Evolutionary conservation across 1,140 invertebrate species (phyloP).

Genomic region (Cotesia glomerata): DNA sequence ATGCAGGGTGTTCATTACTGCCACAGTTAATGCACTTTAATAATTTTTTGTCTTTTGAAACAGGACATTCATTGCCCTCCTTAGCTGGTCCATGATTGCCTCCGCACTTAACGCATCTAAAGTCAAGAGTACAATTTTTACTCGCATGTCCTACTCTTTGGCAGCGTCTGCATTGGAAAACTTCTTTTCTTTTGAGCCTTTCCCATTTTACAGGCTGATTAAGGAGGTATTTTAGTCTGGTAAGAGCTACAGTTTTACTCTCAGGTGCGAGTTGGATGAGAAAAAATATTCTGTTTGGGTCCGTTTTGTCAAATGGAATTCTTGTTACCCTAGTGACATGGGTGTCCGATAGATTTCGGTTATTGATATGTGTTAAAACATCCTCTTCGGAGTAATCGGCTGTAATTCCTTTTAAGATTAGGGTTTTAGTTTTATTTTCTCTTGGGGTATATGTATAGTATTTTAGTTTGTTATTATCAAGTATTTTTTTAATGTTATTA

Average conservation of each 20-base stretch:
- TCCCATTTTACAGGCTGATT: slow-evolving; percentile 5
- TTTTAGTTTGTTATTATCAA: no score
- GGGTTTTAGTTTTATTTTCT: no score
- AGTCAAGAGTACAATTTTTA: not conserved
- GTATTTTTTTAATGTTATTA: no score
- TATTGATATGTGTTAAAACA: no score
- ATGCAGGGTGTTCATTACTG: slow-evolving; percentile 26
- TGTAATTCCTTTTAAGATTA: no score
- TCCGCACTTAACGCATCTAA: slow-evolving; percentile 13
- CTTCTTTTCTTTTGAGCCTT: not conserved
- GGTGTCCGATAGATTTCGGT: no score
- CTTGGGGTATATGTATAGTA: no score
- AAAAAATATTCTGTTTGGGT: not conserved
- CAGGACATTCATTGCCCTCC: no score
- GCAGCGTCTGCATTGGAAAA: slow-evolving; percentile 13
- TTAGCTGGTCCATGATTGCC: no score
- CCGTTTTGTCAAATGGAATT: not conserved
- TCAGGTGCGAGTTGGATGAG: not conserved
- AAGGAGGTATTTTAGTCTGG: slow-evolving; percentile 2
- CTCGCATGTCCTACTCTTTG: slow-evolving; percentile 17
- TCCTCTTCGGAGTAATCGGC: no score
- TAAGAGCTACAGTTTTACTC: not conserved
- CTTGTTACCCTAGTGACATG: not conserved
- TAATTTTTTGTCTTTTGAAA: no score
- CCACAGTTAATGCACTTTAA: slow-evolving; percentile 28